Conservation (phyloP, 2,113 vertebrate species). For the Syrmaticus mikado region DNA sequence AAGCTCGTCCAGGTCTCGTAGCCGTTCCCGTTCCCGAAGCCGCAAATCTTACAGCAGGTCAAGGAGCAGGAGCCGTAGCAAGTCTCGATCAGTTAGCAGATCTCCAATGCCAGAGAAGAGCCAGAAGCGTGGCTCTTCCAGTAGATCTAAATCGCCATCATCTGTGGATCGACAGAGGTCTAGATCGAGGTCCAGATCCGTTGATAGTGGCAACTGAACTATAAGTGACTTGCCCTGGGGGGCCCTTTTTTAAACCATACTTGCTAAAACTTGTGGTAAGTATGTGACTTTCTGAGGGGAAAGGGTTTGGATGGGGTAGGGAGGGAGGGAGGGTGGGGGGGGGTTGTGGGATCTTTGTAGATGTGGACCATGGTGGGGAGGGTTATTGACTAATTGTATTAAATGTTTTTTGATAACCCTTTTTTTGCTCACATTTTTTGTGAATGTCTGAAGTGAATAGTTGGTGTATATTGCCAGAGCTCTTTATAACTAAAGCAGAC, state of each 20-base stretch:
- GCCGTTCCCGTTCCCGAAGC: conserved; percentile 87
- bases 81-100: conserved; percentile 84
- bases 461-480: conserved; percentile 83
- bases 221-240: conserved; percentile 73
- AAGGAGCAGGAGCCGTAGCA: conserved; percentile 84
- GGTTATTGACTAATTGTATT: conserved; percentile 83
- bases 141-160: conserved; percentile 83
- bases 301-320: conserved; percentile 54
- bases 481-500: conserved; percentile 82
- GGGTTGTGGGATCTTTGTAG: conserved; percentile 74
- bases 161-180: conserved; percentile 86
- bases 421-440: conserved; percentile 82
- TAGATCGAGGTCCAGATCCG: conserved; percentile 85
- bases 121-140: conserved; percentile 83
- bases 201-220: conserved; percentile 91
- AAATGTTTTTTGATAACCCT: conserved; percentile 85
- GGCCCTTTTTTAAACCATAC: conserved; percentile 80
- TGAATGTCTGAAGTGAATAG: conserved; percentile 84
- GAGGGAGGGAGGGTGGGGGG: conserved; percentile 34
- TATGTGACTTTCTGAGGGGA: conserved; percentile 79
- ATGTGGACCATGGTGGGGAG: conserved; percentile 81
- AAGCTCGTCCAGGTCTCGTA: conserved; percentile 88
- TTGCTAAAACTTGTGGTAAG: conserved; percentile 84
- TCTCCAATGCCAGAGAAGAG: conserved; percentile 87
- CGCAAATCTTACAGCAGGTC: conserved; percentile 88